These are phyloP conservation scores for Cygnus olor DNA, from an alignment of 2,797 vertebrate genomes.

Conservation along the genomic window DNA sequence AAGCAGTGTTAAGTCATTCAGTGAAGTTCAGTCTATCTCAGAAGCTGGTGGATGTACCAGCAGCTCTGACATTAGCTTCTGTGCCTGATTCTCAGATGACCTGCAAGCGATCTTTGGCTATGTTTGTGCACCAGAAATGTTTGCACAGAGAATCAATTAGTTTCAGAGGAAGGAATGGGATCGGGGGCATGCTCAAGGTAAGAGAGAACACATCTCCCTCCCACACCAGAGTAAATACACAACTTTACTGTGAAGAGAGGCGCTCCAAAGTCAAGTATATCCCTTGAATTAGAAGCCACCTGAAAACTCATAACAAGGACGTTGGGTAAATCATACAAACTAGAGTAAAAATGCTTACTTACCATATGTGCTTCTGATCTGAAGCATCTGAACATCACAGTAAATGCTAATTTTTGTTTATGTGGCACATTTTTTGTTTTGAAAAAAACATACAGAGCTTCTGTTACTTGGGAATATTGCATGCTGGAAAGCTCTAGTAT, in stretches of 20 bases:
- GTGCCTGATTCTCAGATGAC: neutral
- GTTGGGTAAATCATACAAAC: neutral
- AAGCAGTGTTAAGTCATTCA: neutral
- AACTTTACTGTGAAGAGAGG: neutral
- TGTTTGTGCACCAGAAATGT: slow-evolving; percentile 19
- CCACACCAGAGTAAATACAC: neutral
- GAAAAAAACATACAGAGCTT: neutral
- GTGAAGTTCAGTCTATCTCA: neutral
- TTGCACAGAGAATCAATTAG: slow-evolving; percentile 14
- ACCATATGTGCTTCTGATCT: neutral
- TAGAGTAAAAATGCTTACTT: too few species aligned
- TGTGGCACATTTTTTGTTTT: neutral
- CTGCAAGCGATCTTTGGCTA: neutral
- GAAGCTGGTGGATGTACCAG: neutral
- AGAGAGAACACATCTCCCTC: neutral
- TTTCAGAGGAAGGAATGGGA: neutral
- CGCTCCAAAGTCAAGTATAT: neutral
- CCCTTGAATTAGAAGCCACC: neutral
- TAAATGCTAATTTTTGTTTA: neutral
- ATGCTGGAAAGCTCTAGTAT: neutral
- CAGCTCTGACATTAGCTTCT: neutral
- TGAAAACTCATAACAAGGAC: neutral
- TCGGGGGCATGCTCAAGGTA: neutral
- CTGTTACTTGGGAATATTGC: neutral
- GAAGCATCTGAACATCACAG: neutral